Base-by-base conservation (phyloP, 2,888 invertebrate genomes). In the Luperina testacea region DNA sequence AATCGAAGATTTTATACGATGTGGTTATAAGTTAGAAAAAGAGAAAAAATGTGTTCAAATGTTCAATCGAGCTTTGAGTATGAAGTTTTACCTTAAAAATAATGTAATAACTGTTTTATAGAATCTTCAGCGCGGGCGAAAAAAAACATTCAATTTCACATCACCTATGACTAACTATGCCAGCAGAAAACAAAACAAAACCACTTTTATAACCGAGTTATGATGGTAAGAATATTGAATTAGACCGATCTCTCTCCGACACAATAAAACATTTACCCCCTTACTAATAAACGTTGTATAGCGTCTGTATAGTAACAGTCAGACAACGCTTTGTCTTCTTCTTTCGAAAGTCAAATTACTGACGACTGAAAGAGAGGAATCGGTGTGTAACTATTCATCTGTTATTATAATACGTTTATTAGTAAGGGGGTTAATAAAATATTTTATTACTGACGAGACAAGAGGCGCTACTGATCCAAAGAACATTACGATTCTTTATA, bases 371-470 rank as follows among this genome's bases (percentile, higher is more conserved):
- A 45, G 45, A 45, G 45, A 45, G 45, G 2, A 45, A 45, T 45
- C 45, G 11, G 45, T 45, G 45, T 45, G 45, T 45, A 45, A 45
- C 45, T 45, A 45, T 45, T 45, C 45, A 11, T 45, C 0, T 45
- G 2, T 2, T 45, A 45, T 2, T 45, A 45, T 45, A 45, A 45
- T 11, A 45, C 45, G 45, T 45, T 45, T 9, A 45, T 45, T 45
- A 45, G 45, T 45, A 45, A 45, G 11, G 3, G 45, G 45, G 11
- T 45, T 45, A 48, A 68, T 68, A 72, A 72, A 82, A 78, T 70
- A 70, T 51, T 82, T 78, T 63, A 84, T 70, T 76, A 71, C 76
- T 32, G 57, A 42, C 7, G 59, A 61, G 13, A 83, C 74, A 77
- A 48, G 17, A 53, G 59, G 32, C 73, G 75, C 67, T 76, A 68